phyloP scores from a whole-genome alignment of 1,140 invertebrate species.

The Drosophila albomicans region DNA sequence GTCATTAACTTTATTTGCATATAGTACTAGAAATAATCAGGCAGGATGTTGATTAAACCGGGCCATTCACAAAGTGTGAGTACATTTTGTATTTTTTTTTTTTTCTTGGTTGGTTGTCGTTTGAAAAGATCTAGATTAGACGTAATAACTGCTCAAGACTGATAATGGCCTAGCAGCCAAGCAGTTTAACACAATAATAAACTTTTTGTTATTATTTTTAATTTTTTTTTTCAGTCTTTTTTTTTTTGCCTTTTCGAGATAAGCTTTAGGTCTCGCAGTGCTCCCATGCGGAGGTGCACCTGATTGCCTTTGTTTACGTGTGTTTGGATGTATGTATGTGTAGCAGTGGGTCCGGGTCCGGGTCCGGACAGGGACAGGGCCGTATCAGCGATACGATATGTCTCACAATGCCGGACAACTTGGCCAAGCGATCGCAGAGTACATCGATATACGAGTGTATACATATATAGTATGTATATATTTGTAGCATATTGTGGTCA shows the following conservation, averaged over 20 bases:
- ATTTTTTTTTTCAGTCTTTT: conserved; percentile 1
- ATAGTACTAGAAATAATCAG: conserved; percentile 47
- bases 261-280: conserved; percentile 27
- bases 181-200: conserved; percentile 65
- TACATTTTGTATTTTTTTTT: conserved; percentile 13
- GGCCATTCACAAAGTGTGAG: conserved; percentile 23
- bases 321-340: background rate
- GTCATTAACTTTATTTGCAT: conserved; percentile 70
- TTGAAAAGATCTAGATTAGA: conserved; percentile 67
- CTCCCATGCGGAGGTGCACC: conserved; percentile 15
- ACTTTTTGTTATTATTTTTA: conserved; percentile 43
- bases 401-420: conserved; percentile 54
- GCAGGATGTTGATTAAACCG: conserved; percentile 74
- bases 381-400: conserved; percentile 74
- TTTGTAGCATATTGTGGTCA: conserved; percentile 36
- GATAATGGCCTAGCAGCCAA: conserved; percentile 40
- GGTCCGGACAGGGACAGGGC: background rate
- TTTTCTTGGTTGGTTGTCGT: too few species aligned
- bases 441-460: background rate
- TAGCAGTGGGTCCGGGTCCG: background rate
- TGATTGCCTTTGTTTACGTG: conserved; percentile 26
- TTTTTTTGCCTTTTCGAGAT: conserved; percentile 26
- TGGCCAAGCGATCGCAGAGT: conserved; percentile 16
- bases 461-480: background rate
- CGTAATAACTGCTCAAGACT: conserved; percentile 54